Base-by-base conservation (phyloP, 2,888 invertebrate genomes). In the Junonia oenone region DNA sequence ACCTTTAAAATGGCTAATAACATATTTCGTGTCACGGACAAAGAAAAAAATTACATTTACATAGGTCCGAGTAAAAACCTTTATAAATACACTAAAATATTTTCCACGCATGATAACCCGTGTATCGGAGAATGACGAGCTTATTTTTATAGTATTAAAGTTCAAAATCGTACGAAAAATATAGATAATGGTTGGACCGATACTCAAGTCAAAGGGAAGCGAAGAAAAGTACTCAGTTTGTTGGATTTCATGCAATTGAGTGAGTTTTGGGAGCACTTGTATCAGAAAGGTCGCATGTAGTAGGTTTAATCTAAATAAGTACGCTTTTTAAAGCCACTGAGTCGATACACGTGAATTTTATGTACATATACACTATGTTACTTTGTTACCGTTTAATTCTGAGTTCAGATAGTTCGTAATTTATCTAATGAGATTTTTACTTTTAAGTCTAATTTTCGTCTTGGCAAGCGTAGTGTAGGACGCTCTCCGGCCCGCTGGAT, bases 1-100 rank as follows among this genome's bases (percentile, higher is more conserved):
- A n/a, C 40, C 40, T 6, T 31, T 43, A 19, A 17, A 45, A 52
- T 52, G 37, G 8, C 52, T 29, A 52, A 46, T 46, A 52, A 46
- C 37, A 45, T 52, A 52, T 52, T 52, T 52, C 52, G 35, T 29
- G 52, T 52, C 52, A 52, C 52, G 52, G 35, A 46, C 37, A 46
- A 46, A 46, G 45, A 35, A 17, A 43, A 46, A 46, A 52, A 52
- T 46, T 52, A 46, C 37, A 46, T 52, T 52, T 52, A 46, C 46
- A 52, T 45, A 52, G 51, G 51, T 40, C 19, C n/a, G 19, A 40
- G 17, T 15, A 40, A 40, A 38, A 40, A 19, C 19, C 38, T 19
- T 40, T 19, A 19, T 19, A 40, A 17, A 17, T 11, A 40, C 19
- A 19, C 17, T 40, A 4, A 40, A 40, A 40, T 11, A 19, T 40